Conservation (phyloP, 2,888 invertebrate genomes). For the Leucophenga montana region DNA sequence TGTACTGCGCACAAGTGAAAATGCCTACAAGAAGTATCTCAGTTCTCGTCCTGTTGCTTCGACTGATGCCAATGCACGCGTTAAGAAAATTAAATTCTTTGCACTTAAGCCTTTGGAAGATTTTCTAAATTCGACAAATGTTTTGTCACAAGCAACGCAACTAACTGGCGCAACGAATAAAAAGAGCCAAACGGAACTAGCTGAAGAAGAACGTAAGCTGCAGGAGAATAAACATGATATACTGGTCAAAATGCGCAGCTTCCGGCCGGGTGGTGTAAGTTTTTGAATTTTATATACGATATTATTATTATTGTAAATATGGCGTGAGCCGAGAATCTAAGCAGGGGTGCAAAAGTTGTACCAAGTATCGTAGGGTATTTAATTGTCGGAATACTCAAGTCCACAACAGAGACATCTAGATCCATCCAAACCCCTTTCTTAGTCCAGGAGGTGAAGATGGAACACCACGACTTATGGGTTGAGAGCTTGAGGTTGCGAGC, state of each 20-base stretch:
- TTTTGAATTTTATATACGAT: neutral
- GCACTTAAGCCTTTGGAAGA: conserved; percentile 73
- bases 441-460: no score
- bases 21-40: conserved; percentile 93
- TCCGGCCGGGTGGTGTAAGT: conserved; percentile 70
- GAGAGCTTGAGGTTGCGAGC: no score
- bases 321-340: no score
- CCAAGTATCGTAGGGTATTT: no score
- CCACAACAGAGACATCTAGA: no score
- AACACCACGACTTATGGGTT: no score
- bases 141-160: conserved; percentile 72
- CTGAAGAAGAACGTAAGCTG: conserved; percentile 62
- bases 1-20: conserved; percentile 83
- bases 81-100: conserved; percentile 84
- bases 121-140: conserved; percentile 62
- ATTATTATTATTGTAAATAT: no score
- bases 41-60: conserved; percentile 92
- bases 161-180: conserved; percentile 73
- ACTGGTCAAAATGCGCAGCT: conserved; percentile 68
- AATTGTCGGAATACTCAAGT: no score
- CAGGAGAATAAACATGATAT: conserved; percentile 69
- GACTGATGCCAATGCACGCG: conserved; percentile 88
- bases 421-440: no score
- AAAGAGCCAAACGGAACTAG: conserved; percentile 72
- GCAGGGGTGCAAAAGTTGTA: no score